Base-by-base conservation (phyloP, 2,797 vertebrate species). In the Gorsachius magnificus region DNA sequence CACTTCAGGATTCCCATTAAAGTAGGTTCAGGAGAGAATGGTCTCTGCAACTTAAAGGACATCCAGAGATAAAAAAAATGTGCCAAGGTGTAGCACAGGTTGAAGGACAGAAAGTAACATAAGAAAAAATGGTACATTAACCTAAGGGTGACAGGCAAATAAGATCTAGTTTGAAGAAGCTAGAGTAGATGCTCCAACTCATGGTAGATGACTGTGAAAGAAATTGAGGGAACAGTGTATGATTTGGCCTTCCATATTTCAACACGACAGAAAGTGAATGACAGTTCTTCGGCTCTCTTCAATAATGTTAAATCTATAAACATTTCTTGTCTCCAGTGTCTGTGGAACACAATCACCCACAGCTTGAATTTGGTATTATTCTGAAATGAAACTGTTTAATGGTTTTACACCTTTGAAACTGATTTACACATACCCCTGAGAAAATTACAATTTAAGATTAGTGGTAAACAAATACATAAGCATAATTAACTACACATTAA, bases 311-410 rank as follows among this genome's bases (percentile, higher is more conserved):
- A 45, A 66, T 63, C 18, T 82, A 63, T 16, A 83, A 83, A 53
- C 10, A 31, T 16, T 79, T 68, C n/a, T 75, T 50, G 28, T 75
- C 65, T 68, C 65, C 50, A 22, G 18, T 64, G 57, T 75, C 45
- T 53, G 29, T 82, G 63, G 38, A 89, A 83, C 43, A 90, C 16
- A 77, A 72, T 89, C 38, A 89, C 56, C 56, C 60, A 85, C 31
- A 87, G 38, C 51, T 63, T 66, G 35, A 79, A 84, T 46, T 51
- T n/a, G 9, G 0, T 56, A 65, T 21, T 87, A 71, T 50, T 92
- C 51, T 68, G 43, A 93, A 83, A 75, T 71, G 10, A 77, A 91
- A 70, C 63, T 53, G 18, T 95, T 91, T 85, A 95, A 87, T 91
- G 1, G 60, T 71, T 92, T 95, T 71, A 64, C 26, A 31, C 64